Evolutionary conservation across 2,888 invertebrate species (phyloP), one percentile per base, ranked within the genome.

Genomic region (Brachyopa scutellaris): DNA sequence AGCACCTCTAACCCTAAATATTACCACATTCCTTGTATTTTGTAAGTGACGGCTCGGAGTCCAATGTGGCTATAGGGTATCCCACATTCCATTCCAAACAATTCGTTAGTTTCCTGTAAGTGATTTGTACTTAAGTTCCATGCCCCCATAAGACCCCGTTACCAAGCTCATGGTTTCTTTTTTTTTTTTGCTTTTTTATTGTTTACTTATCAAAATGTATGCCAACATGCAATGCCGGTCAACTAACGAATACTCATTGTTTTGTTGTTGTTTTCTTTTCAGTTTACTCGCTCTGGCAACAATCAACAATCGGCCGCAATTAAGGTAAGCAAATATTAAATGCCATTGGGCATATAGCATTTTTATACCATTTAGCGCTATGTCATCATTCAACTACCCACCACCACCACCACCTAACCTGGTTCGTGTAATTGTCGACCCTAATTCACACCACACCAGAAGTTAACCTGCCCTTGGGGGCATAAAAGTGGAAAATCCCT

Each of bases 311-410:
- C 51, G 38, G 26, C 57, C 49, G 55, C 70, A 80, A 74, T 74
- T 64, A 76, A 74, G 80, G 80, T 80, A 38, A 80, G 80, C 69
- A 64, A 72, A 72, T 57, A 64, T 49, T 49, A 51, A 62, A 29
- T 29, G 45, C 40, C 40, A 38, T 26, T 64, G 36, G 51, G 31
- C 45, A 53, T 72, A 33, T 15, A 17, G 23, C 13, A n/a, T n/a
- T n/a, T 17, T 38, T 38, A 17, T 2, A n/a, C n/a, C 47, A 13
- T 47, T 47, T n/a, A 19, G 9, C 8, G 33, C 19, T 69, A 19
- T 61, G 62, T 53, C 61, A 45, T 61, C 40, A 9, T 26, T 42
- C 29, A 11, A 23, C 9, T 5, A 19, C 9, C n/a, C 13, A n/a
- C 8, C 1, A 11, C n/a, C 8, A 5, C 4, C 11, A 9, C 42